Evolutionary conservation across 30 jellyfish, hydroid and myxozoan genomes (phyloP).

Genomic region (Phacellophora camtschatica): DNA sequence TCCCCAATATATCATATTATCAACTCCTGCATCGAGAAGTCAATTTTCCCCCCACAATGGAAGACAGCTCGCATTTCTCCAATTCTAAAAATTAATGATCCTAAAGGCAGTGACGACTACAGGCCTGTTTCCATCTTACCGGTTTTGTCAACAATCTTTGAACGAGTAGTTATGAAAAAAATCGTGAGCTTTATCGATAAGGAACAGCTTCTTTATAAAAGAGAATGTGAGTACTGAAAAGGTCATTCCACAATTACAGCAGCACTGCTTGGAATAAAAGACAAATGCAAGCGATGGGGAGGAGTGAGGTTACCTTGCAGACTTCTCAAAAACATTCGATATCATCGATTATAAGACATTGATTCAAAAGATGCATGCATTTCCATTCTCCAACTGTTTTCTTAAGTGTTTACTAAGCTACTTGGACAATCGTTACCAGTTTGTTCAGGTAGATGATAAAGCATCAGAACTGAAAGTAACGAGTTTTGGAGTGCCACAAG

Average conservation of each 20-base stretch:
- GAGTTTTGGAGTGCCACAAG: slow-evolving; percentile 63
- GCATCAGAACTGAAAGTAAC: slow-evolving; percentile 45
- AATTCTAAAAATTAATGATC: slow-evolving; percentile 33
- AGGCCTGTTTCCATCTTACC: slow-evolving; percentile 50
- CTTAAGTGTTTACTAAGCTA: slow-evolving; percentile 21
- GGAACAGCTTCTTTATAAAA: not conserved
- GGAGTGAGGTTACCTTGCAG: slow-evolving; percentile 58
- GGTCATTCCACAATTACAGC: slow-evolving; percentile 51
- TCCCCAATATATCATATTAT: slow-evolving; percentile 26
- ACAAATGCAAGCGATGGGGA: slow-evolving; percentile 36
- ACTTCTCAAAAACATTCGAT: slow-evolving; percentile 50
- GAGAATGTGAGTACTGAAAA: slow-evolving; percentile 23
- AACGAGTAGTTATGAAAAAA: slow-evolving; percentile 21
- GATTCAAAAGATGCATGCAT: slow-evolving; percentile 11
- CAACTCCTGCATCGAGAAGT: slow-evolving; percentile 32
- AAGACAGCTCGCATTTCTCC: slow-evolving; percentile 57
- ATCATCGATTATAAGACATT: slow-evolving; percentile 3
- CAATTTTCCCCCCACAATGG: slow-evolving; percentile 34
- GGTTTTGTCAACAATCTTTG: slow-evolving; percentile 34
- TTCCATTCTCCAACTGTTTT: slow-evolving; percentile 33
- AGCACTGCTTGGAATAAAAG: slow-evolving; percentile 28
- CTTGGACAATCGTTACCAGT: slow-evolving; percentile 56
- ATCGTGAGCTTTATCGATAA: slow-evolving; percentile 6
- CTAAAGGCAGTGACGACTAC: slow-evolving; percentile 5
- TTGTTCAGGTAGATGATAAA: slow-evolving; percentile 60